Percentiles rank a stretch among this genome's conserved stretches.
Evolutionary conservation across 2,797 vertebrate genomes (phyloP).

Genomic region (Tamandua tetradactyla): DNA sequence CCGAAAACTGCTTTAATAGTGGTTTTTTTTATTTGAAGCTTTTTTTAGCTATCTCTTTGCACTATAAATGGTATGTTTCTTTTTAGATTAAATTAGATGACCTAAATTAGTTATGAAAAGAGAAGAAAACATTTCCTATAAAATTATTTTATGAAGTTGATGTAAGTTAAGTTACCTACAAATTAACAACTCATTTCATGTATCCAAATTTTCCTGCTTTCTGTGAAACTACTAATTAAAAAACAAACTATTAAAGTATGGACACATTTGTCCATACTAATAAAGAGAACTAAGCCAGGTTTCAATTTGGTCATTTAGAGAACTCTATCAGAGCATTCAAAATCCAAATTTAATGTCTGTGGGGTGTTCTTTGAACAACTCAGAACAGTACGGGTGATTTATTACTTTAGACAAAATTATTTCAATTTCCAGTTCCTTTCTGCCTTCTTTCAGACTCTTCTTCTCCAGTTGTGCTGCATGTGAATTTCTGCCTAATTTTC

Average conservation of each 20-base stretch:
- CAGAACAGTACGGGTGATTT: not conserved
- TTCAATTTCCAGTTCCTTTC: not conserved
- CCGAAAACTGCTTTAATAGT: not conserved
- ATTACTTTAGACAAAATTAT: conserved; percentile 25
- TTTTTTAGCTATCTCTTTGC: not conserved
- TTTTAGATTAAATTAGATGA: not conserved
- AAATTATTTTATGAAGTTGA: not conserved
- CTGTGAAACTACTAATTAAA: not conserved
- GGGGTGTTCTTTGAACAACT: conserved; percentile 26
- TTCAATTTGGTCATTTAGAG: not conserved
- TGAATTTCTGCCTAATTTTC: no score
- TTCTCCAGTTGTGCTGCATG: no score
- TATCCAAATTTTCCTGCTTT: not conserved
- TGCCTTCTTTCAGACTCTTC: not conserved
- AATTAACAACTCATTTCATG: not conserved
- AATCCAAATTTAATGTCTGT: conserved; percentile 4
- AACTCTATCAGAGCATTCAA: not conserved
- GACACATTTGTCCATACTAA: not conserved
- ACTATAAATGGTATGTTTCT: not conserved
- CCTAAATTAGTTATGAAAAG: not conserved
- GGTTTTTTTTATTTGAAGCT: conserved; percentile 1
- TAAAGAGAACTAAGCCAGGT: conserved; percentile 8
- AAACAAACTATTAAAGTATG: not conserved
- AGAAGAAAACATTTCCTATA: not conserved
- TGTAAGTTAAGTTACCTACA: not conserved